Evolutionary conservation across 92 coral and sea anemone species (phyloP).

Genomic region (Umimayanthus chanpuru): DNA sequence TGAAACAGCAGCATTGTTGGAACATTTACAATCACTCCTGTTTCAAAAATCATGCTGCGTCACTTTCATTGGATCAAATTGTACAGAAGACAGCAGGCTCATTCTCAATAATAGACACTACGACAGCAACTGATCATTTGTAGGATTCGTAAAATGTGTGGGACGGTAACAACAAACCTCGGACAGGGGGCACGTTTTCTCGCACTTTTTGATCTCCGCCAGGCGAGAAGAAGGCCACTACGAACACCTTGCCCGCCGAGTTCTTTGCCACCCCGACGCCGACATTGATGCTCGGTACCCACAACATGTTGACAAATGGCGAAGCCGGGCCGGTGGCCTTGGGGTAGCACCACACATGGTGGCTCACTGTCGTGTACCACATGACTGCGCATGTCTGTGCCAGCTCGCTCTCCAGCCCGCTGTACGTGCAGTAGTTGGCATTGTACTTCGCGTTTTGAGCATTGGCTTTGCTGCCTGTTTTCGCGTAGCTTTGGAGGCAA

Average conservation of each 20-base stretch:
- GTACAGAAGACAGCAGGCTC: no score
- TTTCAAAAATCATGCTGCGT: no score
- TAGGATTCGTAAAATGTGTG: no score
- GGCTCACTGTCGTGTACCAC: slow-evolving; percentile 80
- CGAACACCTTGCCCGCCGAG: slow-evolving; percentile 53
- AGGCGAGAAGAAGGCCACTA: slow-evolving; percentile 75
- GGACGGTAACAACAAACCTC: slow-evolving; percentile 53
- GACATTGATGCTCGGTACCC: slow-evolving; percentile 69
- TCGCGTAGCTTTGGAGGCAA: slow-evolving; percentile 26
- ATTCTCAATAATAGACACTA: no score
- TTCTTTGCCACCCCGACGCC: slow-evolving; percentile 76
- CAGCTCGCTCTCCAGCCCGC: slow-evolving; percentile 63
- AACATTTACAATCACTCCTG: no score
- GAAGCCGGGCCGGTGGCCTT: slow-evolving; percentile 66
- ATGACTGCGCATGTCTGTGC: slow-evolving; percentile 72
- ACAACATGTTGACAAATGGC: slow-evolving; percentile 84
- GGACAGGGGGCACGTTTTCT: slow-evolving; percentile 73
- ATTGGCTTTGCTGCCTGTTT: slow-evolving; percentile 49
- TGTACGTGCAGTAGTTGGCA: slow-evolving; percentile 73
- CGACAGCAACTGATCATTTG: no score
- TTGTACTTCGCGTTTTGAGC: slow-evolving; percentile 66
- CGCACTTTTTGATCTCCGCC: slow-evolving; percentile 56
- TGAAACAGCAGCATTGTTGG: no score
- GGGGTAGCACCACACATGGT: slow-evolving; percentile 79
- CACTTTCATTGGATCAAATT: no score